Percentiles rank a stretch among this genome's conserved stretches.
Conservation (phyloP, 1,140 invertebrate genomes). For the Vollenhovia emeryi region DNA sequence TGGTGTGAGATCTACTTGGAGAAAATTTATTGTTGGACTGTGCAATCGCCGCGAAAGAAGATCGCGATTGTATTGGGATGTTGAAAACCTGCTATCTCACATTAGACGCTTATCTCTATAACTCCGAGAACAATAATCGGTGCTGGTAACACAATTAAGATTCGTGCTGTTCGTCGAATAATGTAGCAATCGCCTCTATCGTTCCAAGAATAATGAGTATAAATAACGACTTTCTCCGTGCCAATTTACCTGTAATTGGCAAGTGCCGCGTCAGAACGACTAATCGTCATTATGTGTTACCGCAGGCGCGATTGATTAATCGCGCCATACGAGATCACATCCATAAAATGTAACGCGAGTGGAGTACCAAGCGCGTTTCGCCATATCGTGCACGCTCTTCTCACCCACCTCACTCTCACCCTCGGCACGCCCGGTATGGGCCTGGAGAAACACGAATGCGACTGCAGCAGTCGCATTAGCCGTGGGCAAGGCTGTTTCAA, state of each 20-base stretch:
- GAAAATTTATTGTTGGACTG: too few relatives aligned
- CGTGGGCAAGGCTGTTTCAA: slow-evolving; percentile 75
- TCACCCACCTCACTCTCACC: slow-evolving; percentile 53
- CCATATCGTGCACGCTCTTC: slow-evolving; percentile 16
- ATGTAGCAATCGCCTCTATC: not conserved
- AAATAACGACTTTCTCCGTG: not conserved
- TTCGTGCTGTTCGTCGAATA: not conserved
- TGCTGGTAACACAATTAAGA: not conserved
- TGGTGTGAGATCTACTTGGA: too few relatives aligned
- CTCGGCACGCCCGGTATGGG: slow-evolving; percentile 44
- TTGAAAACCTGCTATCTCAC: too few relatives aligned
- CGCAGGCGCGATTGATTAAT: slow-evolving; percentile 11
- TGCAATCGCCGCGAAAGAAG: too few relatives aligned
- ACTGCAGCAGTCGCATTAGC: slow-evolving; percentile 63
- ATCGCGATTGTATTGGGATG: too few relatives aligned
- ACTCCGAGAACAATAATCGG: not conserved
- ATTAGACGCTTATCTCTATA: too few relatives aligned
- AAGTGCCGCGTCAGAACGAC: not conserved
- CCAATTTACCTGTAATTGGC: not conserved
- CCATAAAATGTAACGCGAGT: not conserved
- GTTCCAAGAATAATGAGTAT: not conserved
- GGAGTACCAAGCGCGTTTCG: slow-evolving; percentile 2
- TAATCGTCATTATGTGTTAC: not conserved
- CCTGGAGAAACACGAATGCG: slow-evolving; percentile 53
- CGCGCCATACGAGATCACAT: not conserved